Evolutionary conservation across 2,113 vertebrate genomes (phyloP).

Genomic region (Mugil cephalus): DNA sequence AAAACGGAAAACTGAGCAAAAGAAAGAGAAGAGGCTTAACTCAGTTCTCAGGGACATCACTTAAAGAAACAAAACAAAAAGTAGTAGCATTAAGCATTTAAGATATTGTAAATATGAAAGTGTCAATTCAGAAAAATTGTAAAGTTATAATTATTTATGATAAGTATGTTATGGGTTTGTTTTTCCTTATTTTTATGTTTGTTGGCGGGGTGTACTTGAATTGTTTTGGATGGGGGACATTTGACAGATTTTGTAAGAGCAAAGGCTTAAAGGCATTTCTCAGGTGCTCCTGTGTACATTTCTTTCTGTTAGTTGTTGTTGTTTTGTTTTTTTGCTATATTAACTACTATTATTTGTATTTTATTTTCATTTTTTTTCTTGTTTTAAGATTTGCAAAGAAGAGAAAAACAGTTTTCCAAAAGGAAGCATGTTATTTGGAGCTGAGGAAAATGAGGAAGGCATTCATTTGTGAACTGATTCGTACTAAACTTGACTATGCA

Average conservation of each 20-base stretch:
- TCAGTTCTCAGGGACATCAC: constrained; percentile 98
- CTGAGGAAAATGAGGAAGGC: constrained; percentile 66
- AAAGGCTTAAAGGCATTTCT: constrained; percentile 91
- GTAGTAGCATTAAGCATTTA: constrained; percentile 94
- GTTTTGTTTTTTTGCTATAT: constrained; percentile 59
- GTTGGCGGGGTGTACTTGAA: constrained; percentile 90
- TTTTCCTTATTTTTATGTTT: constrained; percentile 81
- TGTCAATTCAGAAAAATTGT: constrained; percentile 98
- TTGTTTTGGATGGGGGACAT: constrained; percentile 87
- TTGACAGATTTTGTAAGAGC: constrained; percentile 79
- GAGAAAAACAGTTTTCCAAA: constrained; percentile 71
- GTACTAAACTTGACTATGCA: constrained; percentile 86
- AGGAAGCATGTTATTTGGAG: constrained; percentile 69
- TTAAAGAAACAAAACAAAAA: constrained; percentile 94
- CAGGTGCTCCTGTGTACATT: constrained; percentile 93
- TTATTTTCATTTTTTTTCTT: constrained; percentile 20
- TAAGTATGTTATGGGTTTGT: constrained; percentile 88
- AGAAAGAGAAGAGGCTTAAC: constrained; percentile 83
- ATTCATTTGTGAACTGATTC: constrained; percentile 73
- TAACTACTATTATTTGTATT: constrained; percentile 57
- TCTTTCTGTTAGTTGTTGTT: constrained; percentile 54
- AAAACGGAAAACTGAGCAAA: constrained; percentile 71
- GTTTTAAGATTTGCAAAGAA: constrained; percentile 68
- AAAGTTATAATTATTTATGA: constrained; percentile 99
- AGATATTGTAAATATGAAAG: constrained; percentile 99